A percentile compares a stretch with the other conserved stretches of the same genome.
phyloP scores from a whole-genome alignment of 2,113 vertebrate genomes.

The Sula dactylatra region DNA sequence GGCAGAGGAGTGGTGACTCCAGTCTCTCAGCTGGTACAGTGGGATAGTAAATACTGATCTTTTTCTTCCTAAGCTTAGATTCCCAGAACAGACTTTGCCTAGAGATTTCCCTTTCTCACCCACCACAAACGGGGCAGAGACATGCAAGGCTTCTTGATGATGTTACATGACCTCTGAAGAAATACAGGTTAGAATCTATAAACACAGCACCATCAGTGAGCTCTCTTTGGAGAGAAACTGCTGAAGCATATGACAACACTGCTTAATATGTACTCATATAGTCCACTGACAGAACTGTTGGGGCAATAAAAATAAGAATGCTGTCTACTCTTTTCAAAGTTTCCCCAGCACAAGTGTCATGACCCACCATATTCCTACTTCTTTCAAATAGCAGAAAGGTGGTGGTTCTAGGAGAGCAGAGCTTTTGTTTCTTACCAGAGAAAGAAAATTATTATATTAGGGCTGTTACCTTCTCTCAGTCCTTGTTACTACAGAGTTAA shows the following conservation, averaged over 20 bases:
- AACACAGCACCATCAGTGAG: not conserved
- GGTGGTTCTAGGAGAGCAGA: not conserved
- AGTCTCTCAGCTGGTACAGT: not conserved
- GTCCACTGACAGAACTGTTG: not conserved
- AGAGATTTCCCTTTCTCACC: not conserved
- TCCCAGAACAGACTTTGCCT: not conserved
- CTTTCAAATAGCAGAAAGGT: not conserved
- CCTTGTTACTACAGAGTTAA: not conserved
- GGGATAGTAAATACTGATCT: not conserved
- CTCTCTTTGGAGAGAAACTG: not conserved
- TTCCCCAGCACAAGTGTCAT: not conserved
- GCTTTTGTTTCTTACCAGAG: not conserved
- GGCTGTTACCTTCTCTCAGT: not conserved
- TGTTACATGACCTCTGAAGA: not conserved
- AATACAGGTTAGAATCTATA: not conserved
- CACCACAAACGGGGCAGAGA: not conserved
- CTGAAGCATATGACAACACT: not conserved
- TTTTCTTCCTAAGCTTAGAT: not conserved
- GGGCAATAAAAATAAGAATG: not conserved
- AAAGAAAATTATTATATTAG: not conserved
- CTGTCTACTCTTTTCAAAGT: not conserved
- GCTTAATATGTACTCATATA: not conserved
- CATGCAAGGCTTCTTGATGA: not conserved
- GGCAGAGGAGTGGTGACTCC: not conserved
- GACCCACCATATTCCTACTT: not conserved